Percentiles rank a stretch among this genome's conserved stretches.
These are phyloP conservation scores for Luehdorfia chinensis DNA, from an alignment of 1,140 invertebrate species.

Conservation along the genomic window DNA sequence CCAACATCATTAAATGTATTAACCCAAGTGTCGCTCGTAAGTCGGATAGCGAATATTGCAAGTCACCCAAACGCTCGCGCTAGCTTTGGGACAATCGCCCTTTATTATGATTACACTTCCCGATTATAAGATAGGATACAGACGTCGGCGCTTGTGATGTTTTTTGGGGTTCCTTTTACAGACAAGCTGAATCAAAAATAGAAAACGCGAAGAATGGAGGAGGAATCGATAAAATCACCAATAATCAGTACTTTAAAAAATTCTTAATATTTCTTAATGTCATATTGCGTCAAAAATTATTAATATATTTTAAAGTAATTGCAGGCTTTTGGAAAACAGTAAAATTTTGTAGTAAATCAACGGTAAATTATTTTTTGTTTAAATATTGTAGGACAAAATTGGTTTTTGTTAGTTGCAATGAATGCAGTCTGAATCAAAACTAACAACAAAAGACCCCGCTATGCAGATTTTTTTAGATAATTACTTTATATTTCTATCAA, in stretches of 20 bases:
- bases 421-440: too few relatives aligned
- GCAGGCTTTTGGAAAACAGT: too few relatives aligned
- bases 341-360: neutral
- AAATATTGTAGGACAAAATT: neutral
- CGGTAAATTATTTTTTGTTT: neutral
- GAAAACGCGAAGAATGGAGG: too few relatives aligned
- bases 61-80: conserved; percentile 49
- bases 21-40: conserved; percentile 61
- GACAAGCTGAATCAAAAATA: conserved; percentile 21
- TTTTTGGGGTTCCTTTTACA: conserved; percentile 17
- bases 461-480: too few relatives aligned
- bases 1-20: conserved; percentile 69
- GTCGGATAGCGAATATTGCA: conserved; percentile 57
- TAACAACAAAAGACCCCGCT: too few relatives aligned
- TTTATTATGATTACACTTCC: conserved; percentile 43
- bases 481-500: too few relatives aligned
- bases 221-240: too few relatives aligned
- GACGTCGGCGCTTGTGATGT: conserved; percentile 39
- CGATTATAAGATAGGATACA: conserved; percentile 54
- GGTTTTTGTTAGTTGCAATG: too few relatives aligned
- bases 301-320: too few relatives aligned
- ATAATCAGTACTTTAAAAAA: too few relatives aligned
- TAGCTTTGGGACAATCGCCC: conserved; percentile 44
- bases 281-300: too few relatives aligned
- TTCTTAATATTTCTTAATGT: too few relatives aligned